Percentiles rank a stretch among this genome's conserved stretches.
Evolutionary conservation across 1,140 invertebrate genomes (phyloP).

Genomic region (Triops cancriformis): DNA sequence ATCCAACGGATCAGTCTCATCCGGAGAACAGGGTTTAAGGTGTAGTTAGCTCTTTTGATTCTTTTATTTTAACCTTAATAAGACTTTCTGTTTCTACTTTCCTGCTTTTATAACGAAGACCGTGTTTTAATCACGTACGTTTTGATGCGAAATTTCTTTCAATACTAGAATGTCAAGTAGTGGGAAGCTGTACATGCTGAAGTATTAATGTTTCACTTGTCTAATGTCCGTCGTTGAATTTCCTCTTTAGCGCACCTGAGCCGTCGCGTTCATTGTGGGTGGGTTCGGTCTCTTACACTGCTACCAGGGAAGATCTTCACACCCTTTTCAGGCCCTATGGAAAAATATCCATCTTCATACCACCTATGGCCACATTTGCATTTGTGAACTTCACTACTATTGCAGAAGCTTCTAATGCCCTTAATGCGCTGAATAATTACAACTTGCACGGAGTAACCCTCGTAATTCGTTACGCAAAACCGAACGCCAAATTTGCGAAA

Average conservation of each 20-base stretch:
- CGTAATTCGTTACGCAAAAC: neutral
- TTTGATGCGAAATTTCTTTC: too few relatives aligned
- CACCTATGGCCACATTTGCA: neutral
- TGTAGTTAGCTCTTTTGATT: too few relatives aligned
- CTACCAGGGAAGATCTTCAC: neutral
- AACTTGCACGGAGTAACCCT: neutral
- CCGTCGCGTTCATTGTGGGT: neutral
- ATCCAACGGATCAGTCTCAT: neutral
- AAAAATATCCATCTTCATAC: neutral
- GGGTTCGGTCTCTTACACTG: neutral
- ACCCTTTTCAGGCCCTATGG: neutral
- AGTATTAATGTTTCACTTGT: too few relatives aligned
- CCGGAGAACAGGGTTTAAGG: too few relatives aligned
- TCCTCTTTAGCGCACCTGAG: neutral
- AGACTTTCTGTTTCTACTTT: too few relatives aligned
- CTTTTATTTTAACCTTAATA: too few relatives aligned
- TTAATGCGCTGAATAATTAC: neutral
- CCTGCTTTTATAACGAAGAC: too few relatives aligned
- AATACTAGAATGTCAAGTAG: too few relatives aligned
- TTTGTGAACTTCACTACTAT: neutral
- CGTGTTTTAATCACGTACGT: too few relatives aligned
- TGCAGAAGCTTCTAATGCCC: neutral
- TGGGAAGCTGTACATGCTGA: too few relatives aligned
- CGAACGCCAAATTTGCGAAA: neutral
- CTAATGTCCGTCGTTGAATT: neutral